A percentile compares a stretch with the other conserved stretches of the same genome.
Evolutionary conservation across 2,888 invertebrate species (phyloP).

Genomic region (Plebejus argus): DNA sequence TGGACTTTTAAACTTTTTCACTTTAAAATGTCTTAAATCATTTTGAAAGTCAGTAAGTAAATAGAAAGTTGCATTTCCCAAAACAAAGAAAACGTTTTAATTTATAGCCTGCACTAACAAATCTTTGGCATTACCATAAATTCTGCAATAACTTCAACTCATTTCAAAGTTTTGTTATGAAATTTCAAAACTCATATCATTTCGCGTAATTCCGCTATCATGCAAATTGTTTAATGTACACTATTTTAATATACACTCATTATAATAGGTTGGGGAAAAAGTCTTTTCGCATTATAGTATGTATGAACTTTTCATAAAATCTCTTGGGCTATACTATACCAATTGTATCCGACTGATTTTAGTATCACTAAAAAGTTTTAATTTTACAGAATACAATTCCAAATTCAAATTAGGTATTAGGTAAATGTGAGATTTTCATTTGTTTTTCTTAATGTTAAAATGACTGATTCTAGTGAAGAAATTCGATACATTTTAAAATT

Average conservation of each 20-base stretch:
- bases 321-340: too few species aligned
- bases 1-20: neutral
- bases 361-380: too few species aligned
- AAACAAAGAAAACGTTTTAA: slow-evolving; percentile 28
- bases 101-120: slow-evolving; percentile 28
- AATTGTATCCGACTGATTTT: too few species aligned
- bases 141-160: slow-evolving; percentile 33
- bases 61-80: slow-evolving; percentile 13
- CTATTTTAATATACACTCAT: neutral
- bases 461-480: too few species aligned
- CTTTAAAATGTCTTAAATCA: neutral
- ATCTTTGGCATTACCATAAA: slow-evolving; percentile 28
- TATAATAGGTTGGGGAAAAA: too few species aligned
- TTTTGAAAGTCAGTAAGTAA: slow-evolving; percentile 15
- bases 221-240: slow-evolving; percentile 16
- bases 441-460: too few species aligned
- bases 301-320: too few species aligned
- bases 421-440: too few species aligned
- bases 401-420: too few species aligned
- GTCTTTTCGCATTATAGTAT: too few species aligned
- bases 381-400: too few species aligned
- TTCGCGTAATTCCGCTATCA: slow-evolving; percentile 23
- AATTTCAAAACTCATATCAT: slow-evolving; percentile 30
- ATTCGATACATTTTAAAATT: too few species aligned
- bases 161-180: slow-evolving; percentile 37